Percentiles rank a stretch among this genome's conserved stretches.
These are phyloP conservation scores for Lasioglossum zephyrum DNA, from an alignment of 2,888 invertebrate species.

Conservation along the genomic window DNA sequence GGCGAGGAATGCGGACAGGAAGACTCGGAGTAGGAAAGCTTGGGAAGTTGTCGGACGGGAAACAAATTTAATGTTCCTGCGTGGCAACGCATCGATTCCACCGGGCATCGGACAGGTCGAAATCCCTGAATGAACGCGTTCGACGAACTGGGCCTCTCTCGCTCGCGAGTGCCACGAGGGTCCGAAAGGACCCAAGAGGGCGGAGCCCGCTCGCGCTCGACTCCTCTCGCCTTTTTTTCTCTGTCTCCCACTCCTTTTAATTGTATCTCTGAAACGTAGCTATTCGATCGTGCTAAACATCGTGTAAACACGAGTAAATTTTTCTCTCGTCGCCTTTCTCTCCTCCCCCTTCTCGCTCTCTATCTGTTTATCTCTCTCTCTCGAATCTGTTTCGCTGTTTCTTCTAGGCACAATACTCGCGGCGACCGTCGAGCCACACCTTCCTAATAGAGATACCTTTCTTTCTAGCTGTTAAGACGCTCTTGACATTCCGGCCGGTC, in stretches of 20 bases:
- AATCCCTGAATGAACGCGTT: slow-evolving; percentile 27
- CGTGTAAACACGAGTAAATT: slow-evolving; percentile 66
- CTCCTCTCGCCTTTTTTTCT: slow-evolving; percentile 38
- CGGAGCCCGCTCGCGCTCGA: slow-evolving; percentile 45
- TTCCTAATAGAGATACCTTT: slow-evolving; percentile 6
- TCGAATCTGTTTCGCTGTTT: neutral
- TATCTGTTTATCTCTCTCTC: neutral
- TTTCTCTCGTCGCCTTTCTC: slow-evolving; percentile 20
- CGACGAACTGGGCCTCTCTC: slow-evolving; percentile 13
- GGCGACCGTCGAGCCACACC: neutral
- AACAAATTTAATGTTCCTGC: neutral
- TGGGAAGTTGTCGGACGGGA: neutral
- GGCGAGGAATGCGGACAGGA: neutral
- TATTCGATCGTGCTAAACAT: slow-evolving; percentile 69
- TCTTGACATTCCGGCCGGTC: slow-evolving; percentile 1
- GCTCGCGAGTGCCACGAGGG: slow-evolving; percentile 32
- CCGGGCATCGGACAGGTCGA: neutral
- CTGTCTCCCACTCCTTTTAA: slow-evolving; percentile 59
- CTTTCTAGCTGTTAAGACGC: slow-evolving; percentile 7
- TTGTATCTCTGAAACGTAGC: slow-evolving; percentile 69
- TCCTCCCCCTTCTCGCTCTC: too few species aligned
- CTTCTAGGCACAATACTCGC: neutral
- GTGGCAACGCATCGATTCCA: slow-evolving; percentile 37
- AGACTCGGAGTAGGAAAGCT: neutral
- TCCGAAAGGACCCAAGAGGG: slow-evolving; percentile 50